Base-by-base conservation (phyloP, 2,113 vertebrate genomes). In the Psettodes erumei region DNA sequence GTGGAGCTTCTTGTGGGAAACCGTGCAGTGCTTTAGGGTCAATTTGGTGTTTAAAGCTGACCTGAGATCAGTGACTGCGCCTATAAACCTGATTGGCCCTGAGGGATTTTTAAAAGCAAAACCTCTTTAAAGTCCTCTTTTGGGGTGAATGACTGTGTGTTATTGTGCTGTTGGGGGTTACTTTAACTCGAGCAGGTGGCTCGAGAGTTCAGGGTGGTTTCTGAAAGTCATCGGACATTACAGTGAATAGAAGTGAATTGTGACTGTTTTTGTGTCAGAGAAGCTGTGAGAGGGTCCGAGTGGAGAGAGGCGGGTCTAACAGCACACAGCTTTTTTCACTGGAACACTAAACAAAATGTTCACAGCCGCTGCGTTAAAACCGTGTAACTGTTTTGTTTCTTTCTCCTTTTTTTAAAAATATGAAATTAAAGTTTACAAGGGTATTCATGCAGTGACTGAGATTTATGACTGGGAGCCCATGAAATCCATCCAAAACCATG, bases 171-270 rank as follows among this genome's bases (percentile, higher is more conserved):
- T 60, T 23, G 85, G 89, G 87, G 77, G 67, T 82, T 83, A 16
- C 64, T 82, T 85, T 82, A 74, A 73, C 59, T 75, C 18, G 28
- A 87, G 74, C 91, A 92, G 89, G 89, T 92, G 89, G 83, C 67
- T 73, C 27, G 6, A 76, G 81, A 66, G 71, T 81, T 78, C 68
- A 72, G 43, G 73, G 53, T 64, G 79, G 78, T 80, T 86, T 69
- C 58, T 77, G 69, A 66, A 69, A 50, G 56, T 59, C 18, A 18
- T 13, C 69, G 60, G 30, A 71, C n/a, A 12, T 30, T 32, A 42
- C 28, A 55, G 62, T 28, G 13, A 55, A 64, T 16, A 28, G 33
- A 35, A 11, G 18, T 18, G n/a, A n/a, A n/a, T n/a, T n/a, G n/a
- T n/a, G 43, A 53, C 43, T 63, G 43, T 76, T 71, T 69, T 64